Evolutionary conservation across 1,140 invertebrate species (phyloP).

Genomic region (Battus philenor): DNA sequence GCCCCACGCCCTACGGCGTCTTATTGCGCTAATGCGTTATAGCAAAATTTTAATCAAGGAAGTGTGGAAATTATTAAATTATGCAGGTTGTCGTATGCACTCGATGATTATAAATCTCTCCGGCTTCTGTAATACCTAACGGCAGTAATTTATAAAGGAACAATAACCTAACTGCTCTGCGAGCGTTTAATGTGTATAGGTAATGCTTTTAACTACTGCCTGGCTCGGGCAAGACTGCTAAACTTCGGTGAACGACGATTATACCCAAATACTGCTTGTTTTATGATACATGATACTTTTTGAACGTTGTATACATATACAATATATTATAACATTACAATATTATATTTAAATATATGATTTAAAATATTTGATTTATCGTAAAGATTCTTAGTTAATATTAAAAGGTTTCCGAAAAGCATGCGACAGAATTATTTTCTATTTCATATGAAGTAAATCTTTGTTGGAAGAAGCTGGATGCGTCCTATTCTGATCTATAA

Average conservation of each 20-base stretch:
- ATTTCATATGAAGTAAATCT: too few species aligned
- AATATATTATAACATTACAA: too few species aligned
- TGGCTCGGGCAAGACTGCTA: slow-evolving; percentile 1
- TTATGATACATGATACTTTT: slow-evolving; percentile 2
- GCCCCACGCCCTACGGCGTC: slow-evolving; percentile 60
- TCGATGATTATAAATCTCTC: slow-evolving; percentile 61
- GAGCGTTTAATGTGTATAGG: slow-evolving; percentile 23
- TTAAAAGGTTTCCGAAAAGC: too few species aligned
- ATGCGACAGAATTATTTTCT: too few species aligned
- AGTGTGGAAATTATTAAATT: slow-evolving; percentile 71
- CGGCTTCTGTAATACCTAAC: slow-evolving; percentile 43
- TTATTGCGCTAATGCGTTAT: slow-evolving; percentile 62
- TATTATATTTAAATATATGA: too few species aligned
- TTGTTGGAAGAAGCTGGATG: too few species aligned
- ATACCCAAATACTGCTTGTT: slow-evolving; percentile 10
- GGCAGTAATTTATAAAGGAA: slow-evolving; percentile 34
- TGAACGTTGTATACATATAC: too few species aligned
- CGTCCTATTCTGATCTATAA: too few species aligned
- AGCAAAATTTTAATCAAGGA: slow-evolving; percentile 73
- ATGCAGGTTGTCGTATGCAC: slow-evolving; percentile 71
- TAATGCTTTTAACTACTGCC: slow-evolving; percentile 27
- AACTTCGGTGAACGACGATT: slow-evolving; percentile 1
- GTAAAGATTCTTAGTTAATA: too few species aligned
- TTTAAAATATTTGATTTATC: too few species aligned
- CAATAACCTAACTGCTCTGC: slow-evolving; percentile 23